Evolutionary conservation across 2,888 invertebrate species (phyloP), one percentile per base, ranked within the genome.

Genomic region (Monoplex corrugatus): DNA sequence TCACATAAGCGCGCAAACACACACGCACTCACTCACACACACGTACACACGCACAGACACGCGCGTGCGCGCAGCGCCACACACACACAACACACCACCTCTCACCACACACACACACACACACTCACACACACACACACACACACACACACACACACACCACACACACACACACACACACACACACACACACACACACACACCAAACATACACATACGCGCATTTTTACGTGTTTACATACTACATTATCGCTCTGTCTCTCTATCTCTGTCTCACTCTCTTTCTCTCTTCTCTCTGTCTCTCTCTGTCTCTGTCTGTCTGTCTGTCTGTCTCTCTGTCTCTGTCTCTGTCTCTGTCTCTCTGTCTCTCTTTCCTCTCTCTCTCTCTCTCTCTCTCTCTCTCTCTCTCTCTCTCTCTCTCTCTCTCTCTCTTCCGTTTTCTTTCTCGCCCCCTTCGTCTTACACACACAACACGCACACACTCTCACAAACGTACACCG

Each of bases 121-220:
- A 57, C 57, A 10, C 57, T 23, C 57, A 10, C 57, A 57, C 57
- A 57, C n/a, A n/a, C 10, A 10, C 57, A 57, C 57, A 57, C 57
- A 57, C 57, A 57, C 57, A 57, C 57, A 57, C 57, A 57, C 57
- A 57, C 57, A 57, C 57, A 57, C 57, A 57, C 57, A 57, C 57
- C 16, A 57, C 57, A 57, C 57, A 57, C 57, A 57, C 50, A 50
- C 50, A 50, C 50, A 50, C 50, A 50, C 50, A 50, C 50, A 50
- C 50, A 16, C 10, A 16, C 8, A 8, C 16, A 16, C 10, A 50
- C 16, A 50, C 8, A 8, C 50, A 50, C 50, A 13, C 8, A 8
- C 50, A 8, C 50, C 50, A 50, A 50, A 50, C 8, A 16, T 50
- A 8, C 50, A 13, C n/a, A n/a, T n/a, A n/a, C n/a, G n/a, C n/a